phyloP scores from a whole-genome alignment of 2,113 vertebrate genomes.

The Thymallus thymallus region DNA sequence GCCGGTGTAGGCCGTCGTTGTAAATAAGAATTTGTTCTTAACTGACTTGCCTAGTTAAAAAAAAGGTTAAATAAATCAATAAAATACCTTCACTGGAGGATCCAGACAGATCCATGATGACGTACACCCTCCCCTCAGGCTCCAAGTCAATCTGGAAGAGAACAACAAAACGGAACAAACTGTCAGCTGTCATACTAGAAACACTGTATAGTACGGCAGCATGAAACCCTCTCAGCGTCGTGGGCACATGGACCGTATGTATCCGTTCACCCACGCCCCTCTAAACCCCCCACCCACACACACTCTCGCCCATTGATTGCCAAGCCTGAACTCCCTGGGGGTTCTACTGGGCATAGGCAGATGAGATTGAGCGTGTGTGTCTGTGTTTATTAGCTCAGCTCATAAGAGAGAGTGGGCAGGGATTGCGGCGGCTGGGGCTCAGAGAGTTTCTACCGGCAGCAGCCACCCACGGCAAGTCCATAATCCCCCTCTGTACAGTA shows the following conservation, averaged over 20 bases:
- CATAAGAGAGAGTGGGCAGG: conserved; percentile 7
- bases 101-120: conserved; percentile 87
- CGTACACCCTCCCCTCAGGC: conserved; percentile 87
- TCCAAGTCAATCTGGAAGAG: conserved; percentile 87
- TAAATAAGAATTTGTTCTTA: too few relatives aligned
- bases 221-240: background rate
- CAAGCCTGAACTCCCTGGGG: background rate
- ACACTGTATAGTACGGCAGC: too few relatives aligned
- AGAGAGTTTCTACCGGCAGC: background rate
- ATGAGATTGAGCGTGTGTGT: background rate
- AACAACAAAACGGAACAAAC: conserved; percentile 38
- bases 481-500: conserved; percentile 1
- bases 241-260: background rate
- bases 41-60: too few relatives aligned
- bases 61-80: too few relatives aligned
- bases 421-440: background rate
- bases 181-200: background rate
- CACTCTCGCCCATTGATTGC: background rate
- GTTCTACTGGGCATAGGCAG: background rate
- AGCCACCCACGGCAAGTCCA: background rate
- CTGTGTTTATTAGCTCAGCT: background rate
- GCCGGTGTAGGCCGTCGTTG: too few relatives aligned
- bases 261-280: conserved; percentile 2
- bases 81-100: conserved; percentile 90
- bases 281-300: background rate